These are phyloP conservation scores for Ispidina picta DNA, from an alignment of 2,797 vertebrate species.

Conservation along the genomic window DNA sequence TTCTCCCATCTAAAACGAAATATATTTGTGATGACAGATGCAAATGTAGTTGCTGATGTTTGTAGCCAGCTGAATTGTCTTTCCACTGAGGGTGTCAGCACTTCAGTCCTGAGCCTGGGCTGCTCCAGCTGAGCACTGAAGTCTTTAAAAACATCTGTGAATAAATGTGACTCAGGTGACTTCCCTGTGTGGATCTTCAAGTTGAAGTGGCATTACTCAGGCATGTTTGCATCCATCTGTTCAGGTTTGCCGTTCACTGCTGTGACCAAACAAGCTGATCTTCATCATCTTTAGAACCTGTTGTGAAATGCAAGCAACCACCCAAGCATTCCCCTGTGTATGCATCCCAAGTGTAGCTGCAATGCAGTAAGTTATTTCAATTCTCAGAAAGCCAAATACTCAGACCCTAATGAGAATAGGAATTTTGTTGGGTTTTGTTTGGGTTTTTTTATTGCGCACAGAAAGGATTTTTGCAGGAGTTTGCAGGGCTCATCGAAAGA, in stretches of 20 bases:
- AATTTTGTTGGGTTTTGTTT: not conserved
- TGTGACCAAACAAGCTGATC: not conserved
- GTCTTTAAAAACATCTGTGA: not conserved
- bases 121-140: not conserved
- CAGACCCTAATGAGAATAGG: not conserved
- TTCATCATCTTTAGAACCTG: not conserved
- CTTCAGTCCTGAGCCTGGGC: not conserved
- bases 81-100: slow-evolving; percentile 8
- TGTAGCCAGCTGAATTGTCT: slow-evolving; percentile 35
- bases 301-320: not conserved
- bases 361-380: not conserved
- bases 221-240: not conserved
- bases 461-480: not conserved
- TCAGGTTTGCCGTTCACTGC: not conserved
- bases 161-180: not conserved
- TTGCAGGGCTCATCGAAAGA: not conserved
- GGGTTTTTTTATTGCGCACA: not conserved
- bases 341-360: not conserved
- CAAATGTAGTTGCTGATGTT: not conserved
- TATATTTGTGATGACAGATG: slow-evolving; percentile 51
- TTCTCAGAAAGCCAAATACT: not conserved
- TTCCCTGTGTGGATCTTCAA: not conserved
- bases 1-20: not conserved
- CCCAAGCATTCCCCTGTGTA: not conserved
- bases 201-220: not conserved